phyloP scores from a whole-genome alignment of 2,888 invertebrate genomes.

The Pristionchus fissidentatus region DNA sequence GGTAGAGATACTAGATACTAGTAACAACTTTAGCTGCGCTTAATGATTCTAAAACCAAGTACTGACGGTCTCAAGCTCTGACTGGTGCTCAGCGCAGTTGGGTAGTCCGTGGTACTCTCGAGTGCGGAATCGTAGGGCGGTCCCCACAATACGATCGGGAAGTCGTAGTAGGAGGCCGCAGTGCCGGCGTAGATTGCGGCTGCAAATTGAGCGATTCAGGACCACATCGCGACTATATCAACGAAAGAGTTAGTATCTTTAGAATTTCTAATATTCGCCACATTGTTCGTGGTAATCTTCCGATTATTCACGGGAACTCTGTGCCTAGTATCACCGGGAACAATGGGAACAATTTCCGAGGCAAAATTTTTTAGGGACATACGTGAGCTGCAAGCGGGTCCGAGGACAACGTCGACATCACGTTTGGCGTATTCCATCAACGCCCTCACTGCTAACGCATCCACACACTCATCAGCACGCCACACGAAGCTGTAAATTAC shows the following conservation, averaged over 20 bases:
- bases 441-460: conserved; percentile 54
- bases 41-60: too few species aligned
- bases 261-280: too few species aligned
- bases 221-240: too few species aligned
- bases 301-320: too few species aligned
- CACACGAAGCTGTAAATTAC: conserved; percentile 53
- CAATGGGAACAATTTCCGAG: too few species aligned
- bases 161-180: conserved; percentile 58
- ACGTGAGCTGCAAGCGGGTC: conserved; percentile 57
- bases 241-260: too few species aligned
- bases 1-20: background rate
- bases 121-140: conserved; percentile 59
- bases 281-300: too few species aligned
- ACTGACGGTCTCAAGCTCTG: conserved; percentile 57
- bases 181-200: conserved; percentile 47
- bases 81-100: conserved; percentile 59
- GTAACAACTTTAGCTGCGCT: background rate
- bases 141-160: conserved; percentile 62
- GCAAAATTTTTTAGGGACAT: background rate
- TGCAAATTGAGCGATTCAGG: too few species aligned
- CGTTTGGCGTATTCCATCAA: conserved; percentile 54
- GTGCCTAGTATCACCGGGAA: too few species aligned
- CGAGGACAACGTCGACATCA: conserved; percentile 57
- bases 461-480: conserved; percentile 56
- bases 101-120: conserved; percentile 55